phyloP scores from a whole-genome alignment of 2,888 invertebrate genomes.

The Andrena praecox region DNA sequence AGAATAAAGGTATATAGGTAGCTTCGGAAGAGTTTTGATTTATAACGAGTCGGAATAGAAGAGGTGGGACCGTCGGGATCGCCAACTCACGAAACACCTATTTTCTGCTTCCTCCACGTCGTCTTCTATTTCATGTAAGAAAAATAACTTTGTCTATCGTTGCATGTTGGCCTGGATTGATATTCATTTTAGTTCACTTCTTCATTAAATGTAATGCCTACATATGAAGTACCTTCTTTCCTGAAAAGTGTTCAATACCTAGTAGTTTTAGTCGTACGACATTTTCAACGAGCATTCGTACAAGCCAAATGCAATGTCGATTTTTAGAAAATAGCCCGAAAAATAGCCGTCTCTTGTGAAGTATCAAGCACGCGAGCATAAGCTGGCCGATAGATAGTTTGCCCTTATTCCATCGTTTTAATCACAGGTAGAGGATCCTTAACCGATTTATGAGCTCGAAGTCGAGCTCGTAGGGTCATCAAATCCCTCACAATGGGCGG shows the following conservation, averaged over 20 bases:
- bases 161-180: no score
- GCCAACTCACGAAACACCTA: not conserved
- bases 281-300: no score
- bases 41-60: slow-evolving; percentile 27
- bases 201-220: no score
- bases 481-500: slow-evolving; percentile 68
- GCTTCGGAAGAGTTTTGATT: slow-evolving; percentile 63
- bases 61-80: not conserved
- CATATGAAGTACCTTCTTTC: no score
- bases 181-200: no score
- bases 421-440: slow-evolving; percentile 67
- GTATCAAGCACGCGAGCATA: not conserved
- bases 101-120: not conserved
- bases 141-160: no score
- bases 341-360: slow-evolving; percentile 11
- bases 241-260: no score
- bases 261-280: no score
- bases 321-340: not conserved
- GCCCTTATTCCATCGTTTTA: slow-evolving; percentile 36
- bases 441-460: slow-evolving; percentile 68
- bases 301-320: not conserved
- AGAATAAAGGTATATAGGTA: slow-evolving; percentile 35
- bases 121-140: not conserved
- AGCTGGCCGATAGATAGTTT: slow-evolving; percentile 24
- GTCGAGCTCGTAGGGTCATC: slow-evolving; percentile 57